Conservation (phyloP, 2,888 invertebrate species). For the Petrolisthes cinctipes region DNA sequence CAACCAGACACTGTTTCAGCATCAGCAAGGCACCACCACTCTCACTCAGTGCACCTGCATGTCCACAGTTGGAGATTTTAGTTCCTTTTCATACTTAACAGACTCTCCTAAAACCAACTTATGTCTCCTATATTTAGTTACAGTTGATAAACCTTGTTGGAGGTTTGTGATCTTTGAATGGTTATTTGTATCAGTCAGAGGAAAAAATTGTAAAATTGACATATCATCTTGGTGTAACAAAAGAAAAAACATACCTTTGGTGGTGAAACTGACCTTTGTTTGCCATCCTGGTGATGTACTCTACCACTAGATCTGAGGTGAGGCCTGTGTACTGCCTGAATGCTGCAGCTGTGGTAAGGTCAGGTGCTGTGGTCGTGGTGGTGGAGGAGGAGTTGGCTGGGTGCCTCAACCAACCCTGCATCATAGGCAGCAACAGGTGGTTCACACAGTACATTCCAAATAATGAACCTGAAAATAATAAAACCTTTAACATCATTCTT, state of each 20-base stretch:
- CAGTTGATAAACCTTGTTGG: background rate
- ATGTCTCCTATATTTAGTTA: background rate
- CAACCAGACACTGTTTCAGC: conserved; percentile 85
- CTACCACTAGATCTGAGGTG: conserved; percentile 90
- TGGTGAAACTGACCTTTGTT: conserved; percentile 23
- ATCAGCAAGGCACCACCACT: conserved; percentile 78
- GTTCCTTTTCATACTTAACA: too few relatives aligned
- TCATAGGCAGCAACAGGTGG: conserved; percentile 89
- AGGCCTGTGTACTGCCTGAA: conserved; percentile 96
- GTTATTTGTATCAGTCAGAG: too few relatives aligned
- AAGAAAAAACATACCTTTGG: too few relatives aligned
- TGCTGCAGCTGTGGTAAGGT: conserved; percentile 88
- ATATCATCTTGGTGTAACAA: too few relatives aligned
- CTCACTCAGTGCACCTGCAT: conserved; percentile 28
- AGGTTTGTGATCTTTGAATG: too few relatives aligned
- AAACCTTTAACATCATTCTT: background rate
- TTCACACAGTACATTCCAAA: conserved; percentile 94
- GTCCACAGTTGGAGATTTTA: background rate
- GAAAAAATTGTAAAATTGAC: too few relatives aligned
- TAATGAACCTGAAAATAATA: conserved; percentile 77
- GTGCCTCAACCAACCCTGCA: conserved; percentile 91
- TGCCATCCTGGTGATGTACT: conserved; percentile 75
- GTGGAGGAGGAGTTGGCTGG: conserved; percentile 76
- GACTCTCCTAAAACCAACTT: too few relatives aligned
- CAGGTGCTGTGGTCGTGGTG: conserved; percentile 92